Base-by-base conservation (phyloP, 2,888 invertebrate species). In the Pristionchus fissidentatus region DNA sequence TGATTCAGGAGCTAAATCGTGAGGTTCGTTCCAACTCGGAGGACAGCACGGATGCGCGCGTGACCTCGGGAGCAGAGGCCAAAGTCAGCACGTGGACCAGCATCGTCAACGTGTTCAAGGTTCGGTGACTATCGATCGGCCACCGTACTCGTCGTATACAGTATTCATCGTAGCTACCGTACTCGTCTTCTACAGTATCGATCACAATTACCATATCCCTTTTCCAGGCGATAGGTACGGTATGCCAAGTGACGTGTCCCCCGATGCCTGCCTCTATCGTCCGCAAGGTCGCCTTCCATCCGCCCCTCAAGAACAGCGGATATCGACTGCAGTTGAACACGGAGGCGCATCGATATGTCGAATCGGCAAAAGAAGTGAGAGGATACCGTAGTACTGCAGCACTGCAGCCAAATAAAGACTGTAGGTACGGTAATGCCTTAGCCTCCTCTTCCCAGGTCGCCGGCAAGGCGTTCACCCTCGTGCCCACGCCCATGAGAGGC, bases 281-380 rank as follows among this genome's bases (percentile, higher is more conserved):
- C 19, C 83, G 89, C 15, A 90, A 90, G 77, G 46, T 87, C 19
- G 90, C 90, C 41, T 90, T 90, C 84, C 89, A 90, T 83, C 90
- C 90, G 22, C 90, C 90, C 10, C 66, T 82, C 70, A 85, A 85
- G 46, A 83, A 73, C 70, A 62, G 43, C 7, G 80, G 80, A 35
- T 81, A 81, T 38, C n/a, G 41, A 35, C 46, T 81, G 43, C 55
- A 57, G 29, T 41, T 79, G 10, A 41, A 77, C 49, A 32, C 75
- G 75, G 75, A 79, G 15, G 38, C 35, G 38, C 41, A 57, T 41
- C 38, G 57, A 46, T 43, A 22, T 26, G 38, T 55, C 35, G 26
- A 79, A 13, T 43, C 38, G 10, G 38, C 57, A 22, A 43, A 38
- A 22, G 79, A 79, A 57, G 79, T n/a, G n/a, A n/a, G n/a, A n/a